Conservation (phyloP, 2,888 invertebrate genomes). For the Lamellibrachia columna region DNA sequence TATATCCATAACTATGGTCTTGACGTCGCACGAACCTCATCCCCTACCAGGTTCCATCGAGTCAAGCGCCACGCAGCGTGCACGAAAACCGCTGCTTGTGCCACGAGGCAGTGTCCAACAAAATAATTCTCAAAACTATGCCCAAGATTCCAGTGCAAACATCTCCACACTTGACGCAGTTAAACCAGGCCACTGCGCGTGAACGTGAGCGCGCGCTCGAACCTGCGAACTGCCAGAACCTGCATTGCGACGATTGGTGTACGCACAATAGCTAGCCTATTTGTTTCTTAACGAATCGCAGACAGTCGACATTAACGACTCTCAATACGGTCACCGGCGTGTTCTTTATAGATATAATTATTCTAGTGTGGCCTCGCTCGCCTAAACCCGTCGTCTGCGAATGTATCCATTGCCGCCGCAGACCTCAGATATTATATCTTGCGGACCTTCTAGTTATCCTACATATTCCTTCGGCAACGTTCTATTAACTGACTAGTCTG, state of each 20-base stretch:
- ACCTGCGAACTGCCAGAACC: not conserved
- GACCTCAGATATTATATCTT: no score
- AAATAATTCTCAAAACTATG: no score
- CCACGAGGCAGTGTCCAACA: not conserved
- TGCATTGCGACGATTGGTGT: not conserved
- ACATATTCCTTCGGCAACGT: not conserved
- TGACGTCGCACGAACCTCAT: not conserved
- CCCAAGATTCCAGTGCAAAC: no score
- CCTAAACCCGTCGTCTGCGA: no score
- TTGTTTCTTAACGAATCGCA: not conserved
- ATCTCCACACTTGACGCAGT: not conserved
- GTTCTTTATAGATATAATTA: no score
- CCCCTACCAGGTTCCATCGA: not conserved
- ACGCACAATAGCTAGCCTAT: no score
- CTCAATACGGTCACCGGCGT: not conserved
- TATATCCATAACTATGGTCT: not conserved
- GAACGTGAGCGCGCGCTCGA: not conserved
- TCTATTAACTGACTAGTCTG: not conserved
- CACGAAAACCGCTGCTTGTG: not conserved
- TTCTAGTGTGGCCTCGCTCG: no score
- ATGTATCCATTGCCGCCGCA: no score
- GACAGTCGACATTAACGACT: not conserved
- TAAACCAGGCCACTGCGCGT: not conserved
- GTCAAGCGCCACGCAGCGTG: not conserved
- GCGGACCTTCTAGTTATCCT: no score